Evolutionary conservation across 2,888 invertebrate species (phyloP).

Genomic region (Arctia plantaginis): DNA sequence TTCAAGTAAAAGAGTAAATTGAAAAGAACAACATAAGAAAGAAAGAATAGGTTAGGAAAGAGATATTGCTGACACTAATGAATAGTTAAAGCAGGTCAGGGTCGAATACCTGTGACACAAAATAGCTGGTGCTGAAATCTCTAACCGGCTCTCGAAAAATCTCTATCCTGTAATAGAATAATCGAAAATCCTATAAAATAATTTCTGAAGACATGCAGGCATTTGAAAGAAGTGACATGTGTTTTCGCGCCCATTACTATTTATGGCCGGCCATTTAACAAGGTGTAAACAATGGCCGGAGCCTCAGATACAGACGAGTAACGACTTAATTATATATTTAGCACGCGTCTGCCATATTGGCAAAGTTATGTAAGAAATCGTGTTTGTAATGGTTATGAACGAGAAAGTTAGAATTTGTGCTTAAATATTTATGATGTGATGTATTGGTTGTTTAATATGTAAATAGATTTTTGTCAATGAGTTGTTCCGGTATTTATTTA

Average conservation of each 20-base stretch:
- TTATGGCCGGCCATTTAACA: background rate
- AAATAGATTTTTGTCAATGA: background rate
- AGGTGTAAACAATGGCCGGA: background rate
- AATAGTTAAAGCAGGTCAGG: too few relatives aligned
- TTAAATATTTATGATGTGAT: background rate
- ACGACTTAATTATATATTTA: background rate
- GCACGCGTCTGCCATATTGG: constrained; percentile 2
- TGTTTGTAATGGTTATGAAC: background rate
- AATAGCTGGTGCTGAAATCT: too few relatives aligned
- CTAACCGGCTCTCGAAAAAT: too few relatives aligned
- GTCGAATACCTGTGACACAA: too few relatives aligned
- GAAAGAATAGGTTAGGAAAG: too few relatives aligned
- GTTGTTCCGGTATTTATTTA: background rate
- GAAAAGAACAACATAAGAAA: too few relatives aligned
- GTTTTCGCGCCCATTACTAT: background rate
- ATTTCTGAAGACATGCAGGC: too few relatives aligned
- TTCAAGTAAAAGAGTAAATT: too few relatives aligned
- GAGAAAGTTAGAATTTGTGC: background rate
- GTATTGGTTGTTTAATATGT: background rate
- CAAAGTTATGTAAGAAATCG: constrained; percentile 14
- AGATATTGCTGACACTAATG: too few relatives aligned
- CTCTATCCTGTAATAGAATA: too few relatives aligned
- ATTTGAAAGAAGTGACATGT: too few relatives aligned
- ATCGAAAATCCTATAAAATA: too few relatives aligned
- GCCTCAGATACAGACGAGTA: background rate